Evolutionary conservation across 2,113 vertebrate genomes (phyloP).

Genomic region (Trematomus loennbergii): DNA sequence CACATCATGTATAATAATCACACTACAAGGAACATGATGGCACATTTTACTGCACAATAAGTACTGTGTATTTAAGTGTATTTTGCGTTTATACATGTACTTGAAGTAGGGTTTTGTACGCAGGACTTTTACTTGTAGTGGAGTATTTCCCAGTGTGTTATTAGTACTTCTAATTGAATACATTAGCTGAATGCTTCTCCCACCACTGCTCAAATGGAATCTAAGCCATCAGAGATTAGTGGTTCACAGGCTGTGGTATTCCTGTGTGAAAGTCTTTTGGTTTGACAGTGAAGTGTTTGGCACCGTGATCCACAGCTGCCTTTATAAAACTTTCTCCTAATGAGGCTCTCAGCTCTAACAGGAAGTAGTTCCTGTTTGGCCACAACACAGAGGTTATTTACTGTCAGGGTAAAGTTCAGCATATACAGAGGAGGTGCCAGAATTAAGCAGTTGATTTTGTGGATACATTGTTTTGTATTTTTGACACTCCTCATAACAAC

Average conservation of each 20-base stretch:
- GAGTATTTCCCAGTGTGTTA: background rate
- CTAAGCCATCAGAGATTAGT: background rate
- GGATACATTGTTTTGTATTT: too few relatives aligned
- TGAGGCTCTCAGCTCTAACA: background rate
- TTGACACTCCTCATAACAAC: background rate
- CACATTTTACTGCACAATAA: background rate
- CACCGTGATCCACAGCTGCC: conserved; percentile 7
- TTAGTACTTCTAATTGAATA: background rate
- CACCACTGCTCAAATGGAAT: background rate
- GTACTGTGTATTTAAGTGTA: background rate
- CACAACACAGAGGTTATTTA: background rate
- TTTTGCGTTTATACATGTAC: background rate
- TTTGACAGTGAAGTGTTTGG: background rate
- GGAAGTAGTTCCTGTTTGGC: background rate
- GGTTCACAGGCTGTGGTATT: background rate
- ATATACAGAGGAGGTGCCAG: conserved; percentile 10
- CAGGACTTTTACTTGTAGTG: background rate
- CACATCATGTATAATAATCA: background rate
- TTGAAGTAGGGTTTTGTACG: background rate
- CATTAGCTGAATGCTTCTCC: background rate
- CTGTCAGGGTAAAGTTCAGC: conserved; percentile 13
- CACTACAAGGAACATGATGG: background rate
- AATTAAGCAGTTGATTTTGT: background rate
- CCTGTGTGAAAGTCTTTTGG: conserved; percentile 20
- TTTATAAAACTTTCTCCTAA: background rate